Base-by-base conservation (phyloP, 1,140 invertebrate species). In the Zaprionus ornatus region DNA sequence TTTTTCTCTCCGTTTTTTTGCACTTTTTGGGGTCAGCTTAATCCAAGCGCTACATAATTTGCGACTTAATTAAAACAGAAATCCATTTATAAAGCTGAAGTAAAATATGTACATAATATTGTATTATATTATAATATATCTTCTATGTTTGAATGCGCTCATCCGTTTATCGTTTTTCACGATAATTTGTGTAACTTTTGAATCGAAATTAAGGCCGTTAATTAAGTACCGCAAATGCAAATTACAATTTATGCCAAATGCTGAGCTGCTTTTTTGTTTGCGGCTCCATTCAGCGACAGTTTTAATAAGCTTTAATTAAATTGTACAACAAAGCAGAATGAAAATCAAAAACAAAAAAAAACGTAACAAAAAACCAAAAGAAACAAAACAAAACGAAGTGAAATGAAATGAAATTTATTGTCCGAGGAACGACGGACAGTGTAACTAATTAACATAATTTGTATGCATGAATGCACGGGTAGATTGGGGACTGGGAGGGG, bases 391-490 rank as follows among this genome's bases (percentile, higher is more conserved):
- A 42, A 42, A 42, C 2, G 15, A 42, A 17, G 3, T n/a, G 40
- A 45, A 45, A 45, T 37, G 35, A 37, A 45, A 45, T 45, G 40
- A 45, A 45, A 61, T 29, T 32, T 25, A 64, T 66, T 55, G 56
- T 71, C 32, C 52, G 12, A 27, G 15, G 13, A 72, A 37, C 40
- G 56, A 66, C 32, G n/a, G n/a, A 52, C 62, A 55, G 62, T 88
- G 84, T 84, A 88, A 88, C 84, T 84, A 88, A 90, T 88, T 88
- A 88, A 66, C 84, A 90, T 88, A 79, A 90, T 88, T 90, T 71
- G 77, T 81, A 81, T 81, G 85, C 85, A 80, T 69, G 80, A 83
- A 72, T 80, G 77, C 68, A 45, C 76, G 23, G 66, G 19, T 29
- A 54, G 59, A 77, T 23, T 27, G 48, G 10, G 35, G 48, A 45